These are phyloP conservation scores for Choristoneura rosaceana DNA, from an alignment of 2,888 invertebrate species.

Conservation along the genomic window DNA sequence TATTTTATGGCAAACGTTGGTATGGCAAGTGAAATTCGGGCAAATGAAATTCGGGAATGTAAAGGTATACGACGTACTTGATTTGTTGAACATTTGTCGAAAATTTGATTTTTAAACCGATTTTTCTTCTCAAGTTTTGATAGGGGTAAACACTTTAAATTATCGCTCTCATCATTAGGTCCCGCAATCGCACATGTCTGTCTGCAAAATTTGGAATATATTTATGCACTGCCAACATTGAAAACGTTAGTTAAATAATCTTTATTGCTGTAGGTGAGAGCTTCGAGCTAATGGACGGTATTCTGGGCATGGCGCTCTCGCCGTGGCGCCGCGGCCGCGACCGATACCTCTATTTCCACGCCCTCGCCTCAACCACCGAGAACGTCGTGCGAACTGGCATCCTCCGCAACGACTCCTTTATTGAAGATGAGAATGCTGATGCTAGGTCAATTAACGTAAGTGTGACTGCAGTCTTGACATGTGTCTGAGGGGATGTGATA, in stretches of 20 bases:
- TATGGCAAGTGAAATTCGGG: too few species aligned
- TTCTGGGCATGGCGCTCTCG: constrained; percentile 89
- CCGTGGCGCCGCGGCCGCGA: constrained; percentile 69
- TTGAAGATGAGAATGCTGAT: constrained; percentile 73
- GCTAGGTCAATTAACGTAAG: constrained; percentile 84
- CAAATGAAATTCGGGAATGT: too few species aligned
- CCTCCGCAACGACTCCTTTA: constrained; percentile 85
- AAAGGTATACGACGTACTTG: too few species aligned
- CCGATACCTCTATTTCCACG: constrained; percentile 88
- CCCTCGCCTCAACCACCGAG: constrained; percentile 88
- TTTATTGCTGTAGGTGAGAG: constrained; percentile 76
- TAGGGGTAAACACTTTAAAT: too few species aligned
- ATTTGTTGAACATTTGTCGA: too few species aligned
- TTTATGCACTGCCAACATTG: neutral
- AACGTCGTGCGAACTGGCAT: constrained; percentile 87
- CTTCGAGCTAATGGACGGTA: constrained; percentile 91
- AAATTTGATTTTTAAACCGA: too few species aligned
- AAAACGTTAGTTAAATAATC: neutral
- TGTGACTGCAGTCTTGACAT: constrained; percentile 5
- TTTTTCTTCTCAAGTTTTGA: too few species aligned
- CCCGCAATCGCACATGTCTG: too few species aligned
- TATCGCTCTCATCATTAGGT: too few species aligned
- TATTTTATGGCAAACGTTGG: too few species aligned
- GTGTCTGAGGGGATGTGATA: too few species aligned
- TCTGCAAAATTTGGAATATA: too few species aligned